Evolutionary conservation across 2,797 vertebrate species (phyloP).

Genomic region (Myoxocephalus aenaeus): DNA sequence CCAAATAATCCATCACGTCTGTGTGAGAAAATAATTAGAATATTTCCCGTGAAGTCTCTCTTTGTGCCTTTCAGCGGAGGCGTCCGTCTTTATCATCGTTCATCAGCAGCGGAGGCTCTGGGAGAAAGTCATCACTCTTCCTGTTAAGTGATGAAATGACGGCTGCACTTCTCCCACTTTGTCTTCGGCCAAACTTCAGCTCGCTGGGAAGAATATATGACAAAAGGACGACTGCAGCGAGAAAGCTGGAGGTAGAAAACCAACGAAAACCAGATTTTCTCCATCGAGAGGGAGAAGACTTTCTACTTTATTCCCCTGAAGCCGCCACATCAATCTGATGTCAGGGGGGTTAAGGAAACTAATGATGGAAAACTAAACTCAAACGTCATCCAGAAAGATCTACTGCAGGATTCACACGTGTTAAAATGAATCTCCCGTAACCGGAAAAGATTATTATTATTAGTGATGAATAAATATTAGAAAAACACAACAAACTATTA

Average conservation of each 20-base stretch:
- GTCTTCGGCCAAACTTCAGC: background rate
- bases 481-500: too few relatives aligned
- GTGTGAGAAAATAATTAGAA: conserved; percentile 9
- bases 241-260: background rate
- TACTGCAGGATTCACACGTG: too few relatives aligned
- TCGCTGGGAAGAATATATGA: background rate
- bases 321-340: too few relatives aligned
- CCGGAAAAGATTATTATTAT: too few relatives aligned
- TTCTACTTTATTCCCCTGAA: too few relatives aligned
- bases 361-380: too few relatives aligned
- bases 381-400: too few relatives aligned
- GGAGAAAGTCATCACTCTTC: background rate
- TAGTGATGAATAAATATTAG: too few relatives aligned
- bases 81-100: conserved; percentile 13
- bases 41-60: conserved; percentile 18
- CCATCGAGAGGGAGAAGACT: too few relatives aligned
- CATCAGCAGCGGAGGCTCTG: background rate
- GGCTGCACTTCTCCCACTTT: background rate
- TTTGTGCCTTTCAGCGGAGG: background rate
- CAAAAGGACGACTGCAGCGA: background rate
- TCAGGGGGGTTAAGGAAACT: too few relatives aligned
- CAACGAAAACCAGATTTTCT: background rate
- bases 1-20: conserved; percentile 23
- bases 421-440: too few relatives aligned
- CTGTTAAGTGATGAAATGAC: conserved; percentile 4